Evolutionary conservation across 2,113 vertebrate species (phyloP).

Genomic region (Phrynosoma blainvillii): DNA sequence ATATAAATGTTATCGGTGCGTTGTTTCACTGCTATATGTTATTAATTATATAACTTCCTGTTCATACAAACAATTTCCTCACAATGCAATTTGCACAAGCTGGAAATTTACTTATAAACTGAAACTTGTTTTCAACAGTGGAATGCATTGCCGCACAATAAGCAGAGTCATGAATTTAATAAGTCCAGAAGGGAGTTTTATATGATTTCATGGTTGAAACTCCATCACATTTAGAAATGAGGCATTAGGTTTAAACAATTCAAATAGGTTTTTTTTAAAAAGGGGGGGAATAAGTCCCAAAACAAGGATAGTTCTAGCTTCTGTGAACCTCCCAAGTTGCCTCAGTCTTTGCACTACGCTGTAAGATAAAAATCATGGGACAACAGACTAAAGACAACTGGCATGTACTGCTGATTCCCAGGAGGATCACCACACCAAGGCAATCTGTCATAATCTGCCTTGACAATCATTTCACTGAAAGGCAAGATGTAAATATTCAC

Average conservation of each 20-base stretch:
- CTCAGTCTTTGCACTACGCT: not conserved
- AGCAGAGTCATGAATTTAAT: not conserved
- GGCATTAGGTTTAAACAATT: not conserved
- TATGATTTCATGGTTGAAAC: not conserved
- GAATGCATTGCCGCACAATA: not conserved
- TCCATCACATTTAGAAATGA: not conserved
- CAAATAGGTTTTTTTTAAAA: not conserved
- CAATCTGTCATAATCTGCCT: not conserved
- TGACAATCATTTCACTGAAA: not conserved
- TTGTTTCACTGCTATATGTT: conserved; percentile 31
- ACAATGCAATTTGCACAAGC: conserved; percentile 35
- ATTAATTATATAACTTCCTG: conserved; percentile 22
- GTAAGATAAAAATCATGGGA: not conserved
- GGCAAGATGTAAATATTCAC: not conserved
- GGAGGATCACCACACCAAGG: not conserved
- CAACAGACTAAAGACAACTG: not conserved
- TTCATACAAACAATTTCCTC: conserved; percentile 28
- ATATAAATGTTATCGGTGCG: conserved; percentile 1
- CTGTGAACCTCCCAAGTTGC: not conserved
- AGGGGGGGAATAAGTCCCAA: not conserved
- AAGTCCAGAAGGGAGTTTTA: not conserved
- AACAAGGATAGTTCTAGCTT: not conserved
- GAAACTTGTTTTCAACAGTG: conserved; percentile 38
- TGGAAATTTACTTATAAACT: conserved; percentile 48
- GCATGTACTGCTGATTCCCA: not conserved